Base-by-base conservation (phyloP, 2,113 vertebrate species). In the Xerus inauris region DNA sequence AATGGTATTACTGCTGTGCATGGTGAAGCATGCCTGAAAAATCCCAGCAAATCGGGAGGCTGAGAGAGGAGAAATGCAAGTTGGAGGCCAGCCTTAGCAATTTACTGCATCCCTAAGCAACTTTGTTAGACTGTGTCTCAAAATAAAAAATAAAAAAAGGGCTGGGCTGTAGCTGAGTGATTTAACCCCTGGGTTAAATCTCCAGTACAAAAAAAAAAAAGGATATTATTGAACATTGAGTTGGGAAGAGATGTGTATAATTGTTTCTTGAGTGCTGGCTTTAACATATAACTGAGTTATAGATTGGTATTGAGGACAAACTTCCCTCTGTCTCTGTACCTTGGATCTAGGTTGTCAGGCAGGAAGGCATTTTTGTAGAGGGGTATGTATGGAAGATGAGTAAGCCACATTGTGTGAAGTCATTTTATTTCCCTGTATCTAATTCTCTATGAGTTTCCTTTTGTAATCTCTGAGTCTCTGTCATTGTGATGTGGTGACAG, bases 391-490 rank as follows among this genome's bases (percentile, higher is more conserved):
- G 77, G 42, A 86, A 67, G 47, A 76, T 42, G 38, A 89, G n/a
- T 47, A 57, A 75, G 47, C 30, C 47, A 82, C 24, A 75, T 4
- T 38, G 30, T 35, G 28, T 72, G 42, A 94, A 64, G 71, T 35
- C 91, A 77, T 90, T 92, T 81, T 45, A 82, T 87, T 94, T 90
- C 87, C 49, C 71, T 65, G 14, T 32, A 49, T 40, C 16, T 75
- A 83, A 76, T 72, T 87, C 22, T 47, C 62, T n/a, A 47, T 75
- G 62, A 54, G n/a, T 89, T 94, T 89, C 57, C 69, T 69, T 93
- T 76, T 73, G 51, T 83, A 80, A 64, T 65, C 49, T 65, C 49
- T 89, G 67, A 87, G n/a, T 19, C 19, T 93, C 59, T 87, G 45
- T 24, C 47, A 79, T n/a, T 94, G 54, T 47, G 4, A 54, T 35